Conservation (phyloP, 2,113 vertebrate species). For the Ellobius talpinus region DNA sequence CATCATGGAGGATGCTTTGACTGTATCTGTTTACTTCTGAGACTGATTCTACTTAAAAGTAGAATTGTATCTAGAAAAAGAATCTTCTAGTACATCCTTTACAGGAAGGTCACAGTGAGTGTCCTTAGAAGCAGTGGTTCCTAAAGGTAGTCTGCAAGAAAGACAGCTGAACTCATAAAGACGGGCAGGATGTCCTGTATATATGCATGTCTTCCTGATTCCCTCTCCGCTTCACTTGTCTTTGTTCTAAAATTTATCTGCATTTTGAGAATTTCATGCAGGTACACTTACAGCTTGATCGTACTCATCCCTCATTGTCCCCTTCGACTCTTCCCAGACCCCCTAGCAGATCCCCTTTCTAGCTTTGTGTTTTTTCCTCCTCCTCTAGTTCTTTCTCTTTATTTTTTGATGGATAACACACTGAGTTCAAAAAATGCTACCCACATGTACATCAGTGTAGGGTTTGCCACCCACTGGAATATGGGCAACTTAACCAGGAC, state of each 20-base stretch:
- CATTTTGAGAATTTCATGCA: not conserved
- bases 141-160: not conserved
- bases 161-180: not conserved
- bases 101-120: not conserved
- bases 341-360: too few species aligned
- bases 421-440: too few species aligned
- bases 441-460: not conserved
- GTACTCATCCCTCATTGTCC: not conserved
- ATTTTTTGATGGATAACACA: too few species aligned
- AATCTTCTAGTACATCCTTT: not conserved
- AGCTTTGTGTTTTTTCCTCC: not conserved
- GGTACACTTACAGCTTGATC: not conserved
- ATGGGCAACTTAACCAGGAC: not conserved
- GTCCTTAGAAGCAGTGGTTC: not conserved
- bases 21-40: constrained; percentile 5
- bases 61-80: not conserved
- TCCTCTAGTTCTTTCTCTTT: not conserved
- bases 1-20: constrained; percentile 25
- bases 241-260: not conserved
- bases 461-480: not conserved
- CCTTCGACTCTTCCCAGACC: not conserved
- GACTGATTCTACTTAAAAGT: not conserved
- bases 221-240: not conserved
- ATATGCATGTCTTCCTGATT: not conserved
- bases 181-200: too few species aligned